phyloP scores from a whole-genome alignment of 2,888 invertebrate genomes.

The Pollenia labialis region DNA sequence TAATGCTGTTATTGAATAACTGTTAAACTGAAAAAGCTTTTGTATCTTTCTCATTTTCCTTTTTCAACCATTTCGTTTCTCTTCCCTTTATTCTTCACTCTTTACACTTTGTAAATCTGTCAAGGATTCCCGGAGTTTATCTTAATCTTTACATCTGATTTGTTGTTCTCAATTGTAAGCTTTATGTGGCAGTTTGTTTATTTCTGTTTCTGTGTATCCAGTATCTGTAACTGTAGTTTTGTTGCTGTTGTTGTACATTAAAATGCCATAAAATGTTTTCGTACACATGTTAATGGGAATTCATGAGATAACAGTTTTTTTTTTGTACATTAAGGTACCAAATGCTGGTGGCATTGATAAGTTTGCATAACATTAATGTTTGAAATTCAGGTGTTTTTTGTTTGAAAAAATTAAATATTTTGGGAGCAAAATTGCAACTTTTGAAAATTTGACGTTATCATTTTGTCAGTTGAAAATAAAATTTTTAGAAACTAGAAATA shows the following conservation, averaged over 20 bases:
- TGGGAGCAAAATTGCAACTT: not conserved
- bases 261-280: slow-evolving; percentile 64
- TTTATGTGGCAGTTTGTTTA: slow-evolving; percentile 18
- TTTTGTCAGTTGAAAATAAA: not conserved
- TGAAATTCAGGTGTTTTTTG: slow-evolving; percentile 18
- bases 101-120: slow-evolving; percentile 32
- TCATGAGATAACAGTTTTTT: slow-evolving; percentile 51
- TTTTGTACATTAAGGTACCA: slow-evolving; percentile 17
- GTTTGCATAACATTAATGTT: slow-evolving; percentile 32
- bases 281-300: slow-evolving; percentile 56
- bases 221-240: slow-evolving; percentile 30
- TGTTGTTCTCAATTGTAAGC: slow-evolving; percentile 60
- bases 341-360: slow-evolving; percentile 51
- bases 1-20: slow-evolving; percentile 10
- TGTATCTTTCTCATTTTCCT: slow-evolving; percentile 14
- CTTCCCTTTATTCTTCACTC: not conserved
- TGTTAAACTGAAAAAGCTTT: slow-evolving; percentile 53
- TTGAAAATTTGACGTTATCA: not conserved
- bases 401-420: not conserved
- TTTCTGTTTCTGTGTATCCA: not conserved
- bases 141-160: slow-evolving; percentile 61
- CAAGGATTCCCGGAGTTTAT: slow-evolving; percentile 68
- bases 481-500: slow-evolving; percentile 8
- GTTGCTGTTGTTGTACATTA: slow-evolving; percentile 56
- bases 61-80: not conserved